phyloP scores from a whole-genome alignment of 92 coral and sea anemone species.

The Ricordea florida region DNA sequence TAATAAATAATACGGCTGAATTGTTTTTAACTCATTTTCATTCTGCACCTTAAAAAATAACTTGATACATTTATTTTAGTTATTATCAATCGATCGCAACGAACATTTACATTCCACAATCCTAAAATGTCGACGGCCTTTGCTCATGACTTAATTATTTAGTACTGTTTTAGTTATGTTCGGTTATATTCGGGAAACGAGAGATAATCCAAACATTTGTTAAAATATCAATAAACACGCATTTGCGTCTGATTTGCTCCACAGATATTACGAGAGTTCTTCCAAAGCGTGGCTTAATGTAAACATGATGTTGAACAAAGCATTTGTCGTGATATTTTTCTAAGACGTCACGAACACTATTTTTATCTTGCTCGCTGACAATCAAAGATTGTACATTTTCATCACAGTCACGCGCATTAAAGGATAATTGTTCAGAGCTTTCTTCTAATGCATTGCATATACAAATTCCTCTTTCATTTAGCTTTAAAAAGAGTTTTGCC shows the following conservation, averaged over 20 bases:
- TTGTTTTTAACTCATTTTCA: not conserved
- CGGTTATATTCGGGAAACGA: not conserved
- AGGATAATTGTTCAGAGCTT: too few relatives aligned
- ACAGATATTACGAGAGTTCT: conserved; percentile 13
- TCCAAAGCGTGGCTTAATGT: not conserved
- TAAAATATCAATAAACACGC: conserved; percentile 15
- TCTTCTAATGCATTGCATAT: too few relatives aligned
- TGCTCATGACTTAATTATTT: not conserved
- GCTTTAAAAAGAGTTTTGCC: too few relatives aligned
- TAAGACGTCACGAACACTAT: too few relatives aligned
- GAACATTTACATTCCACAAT: not conserved
- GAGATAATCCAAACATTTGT: conserved; percentile 25
- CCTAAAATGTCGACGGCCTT: not conserved
- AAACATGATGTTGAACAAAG: not conserved
- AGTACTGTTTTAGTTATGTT: conserved; percentile 13
- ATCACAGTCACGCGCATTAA: too few relatives aligned
- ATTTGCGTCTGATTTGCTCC: conserved; percentile 15
- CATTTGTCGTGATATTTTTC: not conserved
- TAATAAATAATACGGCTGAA: not conserved
- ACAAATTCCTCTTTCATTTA: too few relatives aligned
- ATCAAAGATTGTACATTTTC: not conserved
- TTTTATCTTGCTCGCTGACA: not conserved
- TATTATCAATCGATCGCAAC: not conserved
- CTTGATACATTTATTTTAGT: not conserved
- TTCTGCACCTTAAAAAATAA: conserved; percentile 3